phyloP scores from a whole-genome alignment of 2,797 vertebrate genomes.

The Mormyrus hasselquistii region DNA sequence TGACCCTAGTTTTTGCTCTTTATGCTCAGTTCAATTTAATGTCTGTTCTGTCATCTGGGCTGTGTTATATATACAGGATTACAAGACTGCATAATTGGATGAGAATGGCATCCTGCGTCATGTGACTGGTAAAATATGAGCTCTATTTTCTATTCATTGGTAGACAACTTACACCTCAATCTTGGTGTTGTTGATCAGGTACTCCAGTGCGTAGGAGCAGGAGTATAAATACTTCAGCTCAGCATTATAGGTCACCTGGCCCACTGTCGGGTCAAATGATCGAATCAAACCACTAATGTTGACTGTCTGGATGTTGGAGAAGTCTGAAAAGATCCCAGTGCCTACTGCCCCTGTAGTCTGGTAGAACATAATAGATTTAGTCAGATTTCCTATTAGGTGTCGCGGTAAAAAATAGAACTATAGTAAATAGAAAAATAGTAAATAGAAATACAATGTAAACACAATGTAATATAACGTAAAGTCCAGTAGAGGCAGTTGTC shows the following conservation, averaged over 20 bases:
- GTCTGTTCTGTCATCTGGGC: background rate
- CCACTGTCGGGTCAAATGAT: slow-evolving; percentile 51
- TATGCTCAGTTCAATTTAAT: background rate
- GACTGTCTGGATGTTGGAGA: slow-evolving; percentile 60
- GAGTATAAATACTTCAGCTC: slow-evolving; percentile 65
- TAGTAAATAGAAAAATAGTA: background rate
- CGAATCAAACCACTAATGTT: slow-evolving; percentile 57
- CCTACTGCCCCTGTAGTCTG: slow-evolving; percentile 52
- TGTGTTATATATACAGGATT: background rate
- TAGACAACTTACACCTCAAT: slow-evolving; percentile 54
- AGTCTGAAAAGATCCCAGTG: slow-evolving; percentile 53
- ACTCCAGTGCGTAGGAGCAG: slow-evolving; percentile 62
- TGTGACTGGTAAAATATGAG: background rate
- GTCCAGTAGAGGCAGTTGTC: background rate
- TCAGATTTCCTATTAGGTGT: background rate
- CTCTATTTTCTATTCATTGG: background rate
- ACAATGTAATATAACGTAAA: background rate
- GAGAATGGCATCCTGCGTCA: background rate
- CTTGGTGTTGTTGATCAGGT: slow-evolving; percentile 64
- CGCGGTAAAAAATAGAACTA: background rate
- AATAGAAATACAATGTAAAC: background rate
- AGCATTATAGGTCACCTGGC: slow-evolving; percentile 57
- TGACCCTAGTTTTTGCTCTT: background rate
- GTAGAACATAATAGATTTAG: background rate
- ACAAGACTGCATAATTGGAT: background rate